phyloP scores from a whole-genome alignment of 37 sponge, comb jelly and placozoan genomes.

The Agelas oroides region DNA sequence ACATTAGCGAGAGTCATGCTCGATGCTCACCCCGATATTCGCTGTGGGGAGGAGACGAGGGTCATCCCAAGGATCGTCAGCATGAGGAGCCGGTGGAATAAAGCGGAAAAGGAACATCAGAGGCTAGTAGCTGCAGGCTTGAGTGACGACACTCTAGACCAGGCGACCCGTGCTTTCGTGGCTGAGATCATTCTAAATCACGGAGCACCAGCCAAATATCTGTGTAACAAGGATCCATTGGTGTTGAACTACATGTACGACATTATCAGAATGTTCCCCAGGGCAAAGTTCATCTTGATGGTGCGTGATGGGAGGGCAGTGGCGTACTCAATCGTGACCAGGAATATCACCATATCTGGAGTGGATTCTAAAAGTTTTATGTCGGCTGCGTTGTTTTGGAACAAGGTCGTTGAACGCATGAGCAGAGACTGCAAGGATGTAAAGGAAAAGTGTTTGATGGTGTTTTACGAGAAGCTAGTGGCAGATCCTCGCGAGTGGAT shows the following conservation, averaged over 20 bases:
- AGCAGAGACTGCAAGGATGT: slow-evolving; percentile 37
- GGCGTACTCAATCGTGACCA: slow-evolving; percentile 84
- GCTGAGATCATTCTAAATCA: slow-evolving; percentile 70
- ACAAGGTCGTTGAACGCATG: slow-evolving; percentile 70
- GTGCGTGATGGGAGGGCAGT: slow-evolving; percentile 91
- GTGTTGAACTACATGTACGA: slow-evolving; percentile 65
- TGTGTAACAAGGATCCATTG: slow-evolving; percentile 95
- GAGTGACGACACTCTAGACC: slow-evolving; percentile 46
- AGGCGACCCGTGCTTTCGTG: slow-evolving; percentile 65
- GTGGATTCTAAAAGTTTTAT: slow-evolving; percentile 68
- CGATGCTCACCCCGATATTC: slow-evolving; percentile 92
- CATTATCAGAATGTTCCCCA: slow-evolving; percentile 72
- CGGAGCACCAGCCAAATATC: slow-evolving; percentile 58
- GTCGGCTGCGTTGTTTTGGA: slow-evolving; percentile 84
- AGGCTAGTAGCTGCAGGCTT: slow-evolving; percentile 78
- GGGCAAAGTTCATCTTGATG: slow-evolving; percentile 84
- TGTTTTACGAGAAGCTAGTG: slow-evolving; percentile 88
- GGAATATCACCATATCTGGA: slow-evolving; percentile 85
- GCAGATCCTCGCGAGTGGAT: slow-evolving; percentile 57
- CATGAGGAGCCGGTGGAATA: slow-evolving; percentile 62
- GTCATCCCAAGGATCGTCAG: slow-evolving; percentile 77
- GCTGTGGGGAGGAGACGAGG: slow-evolving; percentile 93
- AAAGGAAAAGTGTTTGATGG: slow-evolving; percentile 46
- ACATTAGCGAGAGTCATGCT: slow-evolving; percentile 87
- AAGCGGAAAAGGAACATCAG: slow-evolving; percentile 47